Conservation (phyloP, 2,797 vertebrate species). For the Borostomias antarcticus region DNA sequence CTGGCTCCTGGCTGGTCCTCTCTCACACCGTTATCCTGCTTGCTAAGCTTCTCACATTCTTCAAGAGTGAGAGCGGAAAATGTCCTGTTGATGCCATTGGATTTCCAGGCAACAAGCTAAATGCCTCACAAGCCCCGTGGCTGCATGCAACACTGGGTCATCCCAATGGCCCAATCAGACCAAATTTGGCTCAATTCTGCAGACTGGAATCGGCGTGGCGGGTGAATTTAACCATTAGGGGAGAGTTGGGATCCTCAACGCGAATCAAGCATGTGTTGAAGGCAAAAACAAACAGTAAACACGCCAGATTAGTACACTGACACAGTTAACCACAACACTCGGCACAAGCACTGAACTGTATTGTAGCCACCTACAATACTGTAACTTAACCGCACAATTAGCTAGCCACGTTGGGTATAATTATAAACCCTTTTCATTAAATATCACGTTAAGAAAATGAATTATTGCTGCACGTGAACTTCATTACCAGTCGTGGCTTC, state of each 20-base stretch:
- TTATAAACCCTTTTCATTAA: too few species aligned
- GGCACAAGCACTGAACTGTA: not conserved
- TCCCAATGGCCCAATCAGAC: too few species aligned
- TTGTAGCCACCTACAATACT: not conserved
- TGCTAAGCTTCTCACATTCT: constrained; percentile 32
- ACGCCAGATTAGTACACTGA: too few species aligned
- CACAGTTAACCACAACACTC: too few species aligned
- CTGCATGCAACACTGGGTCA: too few species aligned
- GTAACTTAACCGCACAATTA: too few species aligned
- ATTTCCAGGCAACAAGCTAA: constrained; percentile 66
- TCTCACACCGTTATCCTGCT: constrained; percentile 34
- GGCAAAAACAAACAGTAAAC: too few species aligned
- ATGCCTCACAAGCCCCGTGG: not conserved
- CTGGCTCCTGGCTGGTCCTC: constrained; percentile 34
- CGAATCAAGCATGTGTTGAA: not conserved
- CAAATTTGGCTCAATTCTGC: not conserved
- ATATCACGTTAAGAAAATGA: not conserved
- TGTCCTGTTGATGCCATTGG: constrained; percentile 61
- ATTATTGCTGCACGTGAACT: not conserved
- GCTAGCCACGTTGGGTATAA: too few species aligned
- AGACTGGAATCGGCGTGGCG: not conserved
- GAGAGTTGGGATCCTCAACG: not conserved
- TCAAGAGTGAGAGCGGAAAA: constrained; percentile 54
- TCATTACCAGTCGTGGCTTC: constrained; percentile 1
- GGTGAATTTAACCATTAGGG: not conserved